Evolutionary conservation across 2,113 vertebrate genomes (phyloP).

Genomic region (Anser cygnoides): DNA sequence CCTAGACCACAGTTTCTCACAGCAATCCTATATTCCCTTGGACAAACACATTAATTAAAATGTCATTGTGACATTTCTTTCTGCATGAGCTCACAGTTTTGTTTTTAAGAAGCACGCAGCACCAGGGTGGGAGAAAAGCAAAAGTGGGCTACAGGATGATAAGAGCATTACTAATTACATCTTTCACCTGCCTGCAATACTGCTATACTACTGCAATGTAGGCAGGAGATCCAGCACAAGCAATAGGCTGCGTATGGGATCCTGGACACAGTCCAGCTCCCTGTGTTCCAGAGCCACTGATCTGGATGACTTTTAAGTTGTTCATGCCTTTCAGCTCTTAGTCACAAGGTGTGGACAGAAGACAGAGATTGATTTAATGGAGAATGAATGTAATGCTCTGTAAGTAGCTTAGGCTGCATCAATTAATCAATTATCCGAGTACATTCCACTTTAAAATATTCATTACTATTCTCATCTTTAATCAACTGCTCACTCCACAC

Average conservation of each 20-base stretch:
- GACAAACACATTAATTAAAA: slow-evolving; percentile 66
- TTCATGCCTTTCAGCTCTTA: slow-evolving; percentile 18
- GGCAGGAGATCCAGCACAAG: neutral
- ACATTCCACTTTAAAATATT: slow-evolving; percentile 50
- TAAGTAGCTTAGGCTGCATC: slow-evolving; percentile 52
- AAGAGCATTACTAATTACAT: slow-evolving; percentile 1
- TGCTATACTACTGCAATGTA: neutral
- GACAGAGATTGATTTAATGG: slow-evolving; percentile 49
- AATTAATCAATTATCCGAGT: slow-evolving; percentile 68
- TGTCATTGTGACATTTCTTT: slow-evolving; percentile 39
- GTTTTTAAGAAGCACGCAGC: slow-evolving; percentile 6
- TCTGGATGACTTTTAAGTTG: neutral
- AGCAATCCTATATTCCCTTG: neutral
- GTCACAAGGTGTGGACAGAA: slow-evolving; percentile 19
- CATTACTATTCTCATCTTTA: slow-evolving; percentile 52
- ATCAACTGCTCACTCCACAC: slow-evolving; percentile 38
- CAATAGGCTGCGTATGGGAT: neutral
- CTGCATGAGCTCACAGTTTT: slow-evolving; percentile 1
- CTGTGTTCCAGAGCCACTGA: neutral
- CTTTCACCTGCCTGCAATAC: neutral
- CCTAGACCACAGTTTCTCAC: neutral
- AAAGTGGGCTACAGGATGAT: neutral
- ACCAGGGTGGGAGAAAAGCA: slow-evolving; percentile 7
- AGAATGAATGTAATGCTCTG: slow-evolving; percentile 23
- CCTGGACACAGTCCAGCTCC: neutral